Evolutionary conservation across 2,888 invertebrate genomes (phyloP), one percentile per base, ranked within the genome.

Genomic region (Polymixis flavicincta): DNA sequence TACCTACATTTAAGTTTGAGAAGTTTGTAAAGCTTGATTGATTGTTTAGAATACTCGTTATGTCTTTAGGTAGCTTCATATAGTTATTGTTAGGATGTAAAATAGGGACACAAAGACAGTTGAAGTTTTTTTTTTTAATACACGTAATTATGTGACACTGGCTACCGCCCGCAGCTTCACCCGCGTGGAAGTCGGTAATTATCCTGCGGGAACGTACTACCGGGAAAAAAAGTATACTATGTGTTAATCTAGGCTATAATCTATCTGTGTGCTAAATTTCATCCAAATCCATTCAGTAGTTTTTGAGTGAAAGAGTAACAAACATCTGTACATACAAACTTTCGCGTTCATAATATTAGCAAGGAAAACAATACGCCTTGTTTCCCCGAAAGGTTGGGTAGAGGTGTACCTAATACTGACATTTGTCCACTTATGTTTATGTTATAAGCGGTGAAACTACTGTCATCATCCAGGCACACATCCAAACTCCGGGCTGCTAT

Each of bases 1-100:
- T 65, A 68, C n/a, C n/a, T n/a, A n/a, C 7, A 71, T 69, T 68
- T 48, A n/a, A 71, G 32, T 71, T 82, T 69, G 64, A 61, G 60
- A 63, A 74, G 42, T 71, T 59, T 61, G 22, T 59, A 28, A 78
- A 69, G 59, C 32, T 74, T 65, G 45, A 70, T 82, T 57, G 54
- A 69, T 61, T 37, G 45, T 71, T 52, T 66, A 28, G 8, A 50
- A 22, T 37, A 66, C n/a, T 52, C 9, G 25, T 52, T 57, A 32
- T 37, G 11, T 9, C 9, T 48, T 32, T 50, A 45, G 37, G 28
- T 45, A 66, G 61, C 17, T 67, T 63, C 17, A 22, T 37, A 54
- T 64, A 64, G 57, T 25, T 57, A 14, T 45, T 13, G 9, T 32
- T 13, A 70, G 28, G 14, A n/a, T 28, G 4, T 54, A 52, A 63